Evolutionary conservation across 2,888 invertebrate species (phyloP), one percentile per base, ranked within the genome.

Genomic region (Amphipoea oculea): DNA sequence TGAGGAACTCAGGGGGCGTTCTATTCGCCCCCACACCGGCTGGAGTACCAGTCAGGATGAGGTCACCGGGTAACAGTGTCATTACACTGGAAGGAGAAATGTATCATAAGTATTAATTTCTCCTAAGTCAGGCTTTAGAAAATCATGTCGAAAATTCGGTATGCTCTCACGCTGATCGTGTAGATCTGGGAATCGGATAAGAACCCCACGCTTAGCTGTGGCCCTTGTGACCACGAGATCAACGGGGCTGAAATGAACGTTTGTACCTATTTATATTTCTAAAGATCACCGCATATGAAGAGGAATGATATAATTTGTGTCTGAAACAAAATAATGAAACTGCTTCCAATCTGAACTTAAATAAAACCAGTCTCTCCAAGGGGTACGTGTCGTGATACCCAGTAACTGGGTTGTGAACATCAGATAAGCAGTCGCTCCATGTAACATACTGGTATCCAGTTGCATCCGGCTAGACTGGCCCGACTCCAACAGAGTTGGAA

Each of bases 41-140:
- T 0, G 99, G 99, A 0, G 99, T 99, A n/a, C 99, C 99, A 4
- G 99, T 99, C 76, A 99, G 95, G 82, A 99, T 98, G 0, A 99
- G 97, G 92, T 99, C 99, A 7, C 99, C 99, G 0, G 99, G 99
- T 63, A 98, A 96, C 1, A 99, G 96, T 0, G 99, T 99, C 91
- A 98, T 97, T 74, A 98, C 97, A 82, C 98, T 99, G 94, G 40
- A 96, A 82, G 97, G n/a, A 89, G 71, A 79, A 71, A 40, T 62
- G 4, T 42, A 2, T 20, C n/a, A 17, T n/a, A 9, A 23, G 14
- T 5, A 23, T 45, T 75, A 1, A 14, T 12, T 42, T 54, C 7
- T 20, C 11, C 12, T 29, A 54, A 51, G 36, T 65, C 23, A 48
- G 48, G 23, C 1, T 40, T 45, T 11, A 40, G n/a, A n/a, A 23